Evolutionary conservation across 1,140 invertebrate species (phyloP), one percentile per base, ranked within the genome.

Genomic region (Apis cerana): DNA sequence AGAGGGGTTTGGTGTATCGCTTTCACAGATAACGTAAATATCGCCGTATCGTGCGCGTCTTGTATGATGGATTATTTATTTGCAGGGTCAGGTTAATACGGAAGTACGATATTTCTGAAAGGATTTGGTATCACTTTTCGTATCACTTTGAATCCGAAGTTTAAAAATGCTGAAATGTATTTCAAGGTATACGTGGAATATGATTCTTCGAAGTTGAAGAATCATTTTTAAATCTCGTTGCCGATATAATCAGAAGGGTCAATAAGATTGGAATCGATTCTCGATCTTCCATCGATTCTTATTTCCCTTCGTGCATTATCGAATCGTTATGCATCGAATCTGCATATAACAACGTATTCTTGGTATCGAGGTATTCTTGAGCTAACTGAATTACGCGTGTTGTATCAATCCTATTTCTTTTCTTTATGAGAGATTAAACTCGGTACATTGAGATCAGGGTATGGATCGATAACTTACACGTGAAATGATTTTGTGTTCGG

Each of bases 361-460:
- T 33, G 52, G 23, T 58, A 68, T n/a, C n/a, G n/a, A n/a, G n/a
- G n/a, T 48, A 68, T n/a, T 54, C n/a, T 48, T 56, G 75, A 52
- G 11, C 12, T 59, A 65, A 71, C 81, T 56, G 68, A 83, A 80
- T 83, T 84, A 62, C 74, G 76, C 50, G 69, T 13, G 69, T 3
- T 54, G 15, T 13, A 27, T 43, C 68, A 48, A 62, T 62, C 76
- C 23, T 74, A 64, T 77, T 86, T 82, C 33, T 59, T 86, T 78
- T 86, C 85, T 86, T 78, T 78, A 43, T 43, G 70, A 58, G 27
- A 43, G 69, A 64, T 67, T 61, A 59, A 82, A 84, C 77, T 86
- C 85, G 83, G 75, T 78, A 82, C 79, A 27, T 17, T 58, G 58
- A 27, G 58, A 27, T 27, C 33, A 33, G 10, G 75, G 67, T 70